Conservation (phyloP, 2,888 invertebrate genomes). For the Platycheirus rosarum region DNA sequence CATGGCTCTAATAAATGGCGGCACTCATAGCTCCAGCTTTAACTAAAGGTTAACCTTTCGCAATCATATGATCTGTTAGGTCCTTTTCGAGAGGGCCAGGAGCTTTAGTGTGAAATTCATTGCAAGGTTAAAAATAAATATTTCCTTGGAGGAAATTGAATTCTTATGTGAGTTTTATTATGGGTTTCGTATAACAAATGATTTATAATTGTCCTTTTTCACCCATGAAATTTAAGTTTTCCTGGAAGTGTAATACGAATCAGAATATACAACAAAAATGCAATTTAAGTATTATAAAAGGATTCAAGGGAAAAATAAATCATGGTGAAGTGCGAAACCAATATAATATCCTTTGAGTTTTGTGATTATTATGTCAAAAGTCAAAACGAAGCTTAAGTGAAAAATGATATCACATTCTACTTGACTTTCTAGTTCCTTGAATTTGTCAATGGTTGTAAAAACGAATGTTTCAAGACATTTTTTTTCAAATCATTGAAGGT, state of each 20-base stretch:
- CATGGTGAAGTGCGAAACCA: too few species aligned
- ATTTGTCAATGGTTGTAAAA: too few species aligned
- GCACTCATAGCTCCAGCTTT: constrained; percentile 27
- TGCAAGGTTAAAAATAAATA: constrained; percentile 59
- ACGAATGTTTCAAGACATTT: too few species aligned
- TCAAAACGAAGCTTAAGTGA: too few species aligned
- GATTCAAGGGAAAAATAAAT: not conserved
- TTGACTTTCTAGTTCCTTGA: too few species aligned
- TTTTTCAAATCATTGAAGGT: too few species aligned
- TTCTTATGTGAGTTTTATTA: constrained; percentile 72
- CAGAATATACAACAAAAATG: too few species aligned
- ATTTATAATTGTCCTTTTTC: constrained; percentile 68
- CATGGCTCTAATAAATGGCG: constrained; percentile 58
- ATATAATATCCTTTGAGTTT: too few species aligned
- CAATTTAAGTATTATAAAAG: not conserved
- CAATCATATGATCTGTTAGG: constrained; percentile 21
- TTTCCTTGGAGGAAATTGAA: constrained; percentile 70
- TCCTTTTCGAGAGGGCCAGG: constrained; percentile 1
- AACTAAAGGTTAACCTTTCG: constrained; percentile 38
- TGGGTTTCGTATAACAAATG: constrained; percentile 58
- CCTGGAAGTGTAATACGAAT: too few species aligned
- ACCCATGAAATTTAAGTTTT: not conserved
- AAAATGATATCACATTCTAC: too few species aligned
- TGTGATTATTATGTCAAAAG: too few species aligned
- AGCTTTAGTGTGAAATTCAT: constrained; percentile 64